Evolutionary conservation across 2,888 invertebrate genomes (phyloP).

Genomic region (Campoplex capitator): DNA sequence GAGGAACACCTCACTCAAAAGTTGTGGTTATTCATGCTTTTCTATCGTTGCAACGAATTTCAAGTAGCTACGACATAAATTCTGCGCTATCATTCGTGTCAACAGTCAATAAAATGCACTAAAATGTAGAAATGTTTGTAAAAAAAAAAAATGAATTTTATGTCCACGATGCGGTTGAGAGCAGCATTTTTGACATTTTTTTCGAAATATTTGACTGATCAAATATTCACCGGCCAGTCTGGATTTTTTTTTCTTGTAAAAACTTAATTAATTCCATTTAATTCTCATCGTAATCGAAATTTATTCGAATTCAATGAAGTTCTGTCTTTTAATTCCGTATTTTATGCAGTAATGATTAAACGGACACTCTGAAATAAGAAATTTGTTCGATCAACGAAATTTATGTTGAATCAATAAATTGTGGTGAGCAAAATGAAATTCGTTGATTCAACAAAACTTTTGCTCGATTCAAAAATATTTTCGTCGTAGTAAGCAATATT

Average conservation of each 20-base stretch:
- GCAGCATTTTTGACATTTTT: neutral
- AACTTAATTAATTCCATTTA: neutral
- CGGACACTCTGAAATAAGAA: no score
- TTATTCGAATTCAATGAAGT: neutral
- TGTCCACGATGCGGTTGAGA: neutral
- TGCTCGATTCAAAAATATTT: no score
- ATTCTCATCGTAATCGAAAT: neutral
- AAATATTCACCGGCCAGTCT: neutral
- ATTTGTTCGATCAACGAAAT: no score
- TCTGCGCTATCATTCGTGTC: neutral
- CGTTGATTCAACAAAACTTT: no score
- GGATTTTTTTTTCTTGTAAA: neutral
- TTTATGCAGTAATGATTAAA: no score
- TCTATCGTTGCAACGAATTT: neutral
- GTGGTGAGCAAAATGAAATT: no score
- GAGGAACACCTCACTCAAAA: neutral
- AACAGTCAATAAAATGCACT: neutral
- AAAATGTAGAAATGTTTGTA: neutral
- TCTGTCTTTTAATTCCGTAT: neutral
- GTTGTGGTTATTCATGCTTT: neutral
- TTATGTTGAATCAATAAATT: no score
- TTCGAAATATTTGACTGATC: neutral
- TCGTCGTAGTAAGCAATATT: no score
- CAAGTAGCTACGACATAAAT: neutral
- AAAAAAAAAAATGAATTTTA: neutral